A percentile compares a stretch with the other conserved stretches of the same genome.
Evolutionary conservation across 2,113 vertebrate species (phyloP).

Genomic region (Halcyon malimbica): DNA sequence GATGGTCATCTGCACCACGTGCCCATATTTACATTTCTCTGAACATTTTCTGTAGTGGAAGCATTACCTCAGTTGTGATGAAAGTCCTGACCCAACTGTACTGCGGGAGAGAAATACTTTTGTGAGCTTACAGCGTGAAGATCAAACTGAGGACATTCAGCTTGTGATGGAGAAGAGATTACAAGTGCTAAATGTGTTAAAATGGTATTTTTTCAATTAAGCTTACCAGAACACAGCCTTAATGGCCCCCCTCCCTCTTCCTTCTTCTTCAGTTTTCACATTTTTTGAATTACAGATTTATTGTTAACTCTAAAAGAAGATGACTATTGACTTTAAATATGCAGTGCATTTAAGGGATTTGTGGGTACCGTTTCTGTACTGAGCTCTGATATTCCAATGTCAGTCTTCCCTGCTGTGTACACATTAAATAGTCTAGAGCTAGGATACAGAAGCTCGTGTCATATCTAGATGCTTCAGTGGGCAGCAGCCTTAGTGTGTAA

Average conservation of each 20-base stretch:
- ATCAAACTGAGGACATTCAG: conserved; percentile 73
- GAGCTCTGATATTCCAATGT: too few relatives aligned
- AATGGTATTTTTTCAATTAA: background rate
- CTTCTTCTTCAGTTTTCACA: background rate
- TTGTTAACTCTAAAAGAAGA: background rate
- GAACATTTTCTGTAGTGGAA: conserved; percentile 82
- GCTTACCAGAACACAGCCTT: background rate
- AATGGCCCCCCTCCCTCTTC: background rate
- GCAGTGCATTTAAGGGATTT: background rate
- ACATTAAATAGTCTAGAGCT: background rate
- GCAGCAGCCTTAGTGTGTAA: background rate
- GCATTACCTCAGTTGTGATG: conserved; percentile 84
- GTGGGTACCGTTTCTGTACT: too few relatives aligned
- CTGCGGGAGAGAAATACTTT: conserved; percentile 87
- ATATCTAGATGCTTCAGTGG: background rate
- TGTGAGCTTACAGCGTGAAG: conserved; percentile 86
- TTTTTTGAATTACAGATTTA: background rate
- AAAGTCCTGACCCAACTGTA: conserved; percentile 84
- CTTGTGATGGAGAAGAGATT: conserved; percentile 78
- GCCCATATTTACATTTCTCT: background rate
- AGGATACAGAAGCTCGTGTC: background rate
- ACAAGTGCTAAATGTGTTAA: conserved; percentile 72
- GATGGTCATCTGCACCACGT: background rate
- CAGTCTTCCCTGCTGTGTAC: background rate
- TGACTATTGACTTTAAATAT: background rate